A percentile compares a stretch with the other conserved stretches of the same genome.
Evolutionary conservation across 35 echinoderm and acorn worm species (phyloP).

Genomic region (Apostichopus japonicus): DNA sequence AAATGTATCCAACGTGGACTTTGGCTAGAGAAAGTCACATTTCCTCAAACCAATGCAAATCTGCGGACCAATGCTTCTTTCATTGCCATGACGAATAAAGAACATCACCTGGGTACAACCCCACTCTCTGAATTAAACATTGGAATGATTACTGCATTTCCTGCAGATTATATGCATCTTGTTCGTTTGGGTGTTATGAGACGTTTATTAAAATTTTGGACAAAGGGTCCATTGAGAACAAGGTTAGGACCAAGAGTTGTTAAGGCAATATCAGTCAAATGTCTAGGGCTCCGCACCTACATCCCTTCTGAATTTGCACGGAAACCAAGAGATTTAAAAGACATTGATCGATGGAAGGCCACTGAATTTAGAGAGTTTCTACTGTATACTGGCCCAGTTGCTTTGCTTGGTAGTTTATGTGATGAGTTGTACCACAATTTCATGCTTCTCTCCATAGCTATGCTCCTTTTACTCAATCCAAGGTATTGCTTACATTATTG

Average conservation of each 20-base stretch:
- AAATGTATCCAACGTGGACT: constrained; percentile 7
- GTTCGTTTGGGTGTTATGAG: constrained; percentile 69
- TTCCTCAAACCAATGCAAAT: not conserved
- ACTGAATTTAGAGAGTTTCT: constrained; percentile 80
- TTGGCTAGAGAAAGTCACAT: constrained; percentile 1
- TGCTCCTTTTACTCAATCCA: constrained; percentile 59
- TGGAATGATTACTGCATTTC: constrained; percentile 55
- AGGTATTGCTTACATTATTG: not conserved
- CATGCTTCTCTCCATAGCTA: constrained; percentile 57
- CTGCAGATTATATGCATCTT: constrained; percentile 82
- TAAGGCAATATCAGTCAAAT: not conserved
- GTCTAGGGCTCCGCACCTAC: not conserved
- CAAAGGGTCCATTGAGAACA: constrained; percentile 53
- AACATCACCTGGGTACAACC: constrained; percentile 53
- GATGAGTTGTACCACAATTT: constrained; percentile 68
- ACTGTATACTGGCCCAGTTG: constrained; percentile 64
- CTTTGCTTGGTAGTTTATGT: constrained; percentile 50
- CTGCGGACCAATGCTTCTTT: not conserved
- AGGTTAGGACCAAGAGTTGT: constrained; percentile 1
- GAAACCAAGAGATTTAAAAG: constrained; percentile 57
- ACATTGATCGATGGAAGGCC: constrained; percentile 72
- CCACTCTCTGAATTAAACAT: constrained; percentile 29
- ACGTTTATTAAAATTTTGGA: constrained; percentile 58
- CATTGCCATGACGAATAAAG: constrained; percentile 5
- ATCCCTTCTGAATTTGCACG: constrained; percentile 70